Conservation (phyloP, 1,140 invertebrate species). For the Steinernema khuongi region DNA sequence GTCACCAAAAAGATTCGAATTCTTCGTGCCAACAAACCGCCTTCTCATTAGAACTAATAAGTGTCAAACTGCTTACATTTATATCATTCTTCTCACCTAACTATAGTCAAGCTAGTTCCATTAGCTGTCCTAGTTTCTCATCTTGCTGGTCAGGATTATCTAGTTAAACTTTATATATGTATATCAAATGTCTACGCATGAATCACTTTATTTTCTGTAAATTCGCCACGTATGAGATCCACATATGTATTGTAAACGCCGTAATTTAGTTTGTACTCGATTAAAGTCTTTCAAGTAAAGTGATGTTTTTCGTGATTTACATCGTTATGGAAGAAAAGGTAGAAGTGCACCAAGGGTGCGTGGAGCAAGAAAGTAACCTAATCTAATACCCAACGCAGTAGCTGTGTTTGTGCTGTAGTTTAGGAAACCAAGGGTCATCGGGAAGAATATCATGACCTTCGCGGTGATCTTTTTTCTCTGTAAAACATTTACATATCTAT, state of each 20-base stretch:
- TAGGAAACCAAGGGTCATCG: no score
- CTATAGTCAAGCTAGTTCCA: constrained; percentile 3
- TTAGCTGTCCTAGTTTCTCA: neutral
- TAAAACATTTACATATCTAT: no score
- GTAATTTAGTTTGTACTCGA: neutral
- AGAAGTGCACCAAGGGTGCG: no score
- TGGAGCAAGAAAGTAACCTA: neutral
- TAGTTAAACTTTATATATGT: neutral
- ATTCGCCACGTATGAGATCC: neutral
- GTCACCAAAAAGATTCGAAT: neutral
- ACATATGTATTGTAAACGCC: neutral
- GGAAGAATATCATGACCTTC: no score
- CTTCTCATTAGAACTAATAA: neutral
- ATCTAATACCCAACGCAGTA: no score
- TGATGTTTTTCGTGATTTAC: no score
- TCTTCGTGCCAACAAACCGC: neutral
- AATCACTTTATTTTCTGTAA: constrained; percentile 6
- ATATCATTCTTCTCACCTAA: neutral
- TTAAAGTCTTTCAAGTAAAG: neutral
- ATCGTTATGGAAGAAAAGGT: no score
- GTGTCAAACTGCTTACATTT: neutral
- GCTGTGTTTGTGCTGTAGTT: no score
- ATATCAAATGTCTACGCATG: no score
- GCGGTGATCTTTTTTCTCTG: no score
- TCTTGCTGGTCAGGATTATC: constrained; percentile 13